These are phyloP conservation scores for Dinocampus coccinellae DNA, from an alignment of 2,888 invertebrate species.

Conservation along the genomic window DNA sequence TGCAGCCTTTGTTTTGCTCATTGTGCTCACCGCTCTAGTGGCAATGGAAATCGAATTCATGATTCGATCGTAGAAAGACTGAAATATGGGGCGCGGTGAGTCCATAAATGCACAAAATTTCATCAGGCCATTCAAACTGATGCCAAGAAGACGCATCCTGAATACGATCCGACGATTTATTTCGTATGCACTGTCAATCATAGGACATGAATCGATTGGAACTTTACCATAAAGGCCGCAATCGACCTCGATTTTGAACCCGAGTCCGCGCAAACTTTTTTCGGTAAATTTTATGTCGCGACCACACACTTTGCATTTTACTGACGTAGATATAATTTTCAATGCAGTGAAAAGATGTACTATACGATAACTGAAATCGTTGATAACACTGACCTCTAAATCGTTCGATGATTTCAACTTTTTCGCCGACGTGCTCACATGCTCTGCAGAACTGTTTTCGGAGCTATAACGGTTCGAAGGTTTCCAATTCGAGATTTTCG, in stretches of 20 bases:
- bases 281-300: neutral
- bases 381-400: too few species aligned
- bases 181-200: constrained; percentile 30
- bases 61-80: constrained; percentile 28
- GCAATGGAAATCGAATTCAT: constrained; percentile 28
- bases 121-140: constrained; percentile 27
- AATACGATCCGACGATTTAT: constrained; percentile 32
- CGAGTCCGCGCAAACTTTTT: constrained; percentile 8
- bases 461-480: neutral
- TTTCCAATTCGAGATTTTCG: neutral
- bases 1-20: neutral
- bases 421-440: too few species aligned
- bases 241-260: constrained; percentile 31
- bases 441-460: too few species aligned
- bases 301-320: constrained; percentile 6
- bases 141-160: constrained; percentile 32
- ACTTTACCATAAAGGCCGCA: constrained; percentile 21
- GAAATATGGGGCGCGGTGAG: constrained; percentile 22
- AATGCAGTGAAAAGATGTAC: constrained; percentile 22
- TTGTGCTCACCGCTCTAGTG: constrained; percentile 14
- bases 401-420: too few species aligned
- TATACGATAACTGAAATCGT: too few species aligned
- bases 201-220: constrained; percentile 27
- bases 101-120: constrained; percentile 37
- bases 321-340: neutral